phyloP scores from a whole-genome alignment of 2,888 invertebrate species.

The Pachydiplax longipennis region DNA sequence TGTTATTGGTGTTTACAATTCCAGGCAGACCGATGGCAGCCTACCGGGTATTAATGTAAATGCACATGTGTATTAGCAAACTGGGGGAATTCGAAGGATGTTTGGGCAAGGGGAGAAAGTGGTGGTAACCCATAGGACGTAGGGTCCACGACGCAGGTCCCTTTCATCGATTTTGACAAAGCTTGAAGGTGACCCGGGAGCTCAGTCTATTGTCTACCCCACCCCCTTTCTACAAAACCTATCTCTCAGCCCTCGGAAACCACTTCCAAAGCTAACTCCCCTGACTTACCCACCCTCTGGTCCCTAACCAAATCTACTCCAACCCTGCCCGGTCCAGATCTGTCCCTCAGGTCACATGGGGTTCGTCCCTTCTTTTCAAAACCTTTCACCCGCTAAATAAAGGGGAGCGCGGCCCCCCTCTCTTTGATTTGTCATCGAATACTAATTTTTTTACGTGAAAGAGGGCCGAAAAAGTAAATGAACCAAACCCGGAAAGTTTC shows the following conservation, averaged over 20 bases:
- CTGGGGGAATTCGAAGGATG: not conserved
- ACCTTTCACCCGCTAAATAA: not conserved
- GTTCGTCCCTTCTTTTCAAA: not conserved
- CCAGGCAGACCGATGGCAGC: too few species aligned
- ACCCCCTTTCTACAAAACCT: not conserved
- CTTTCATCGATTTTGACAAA: slow-evolving; percentile 22
- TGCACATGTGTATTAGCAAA: not conserved
- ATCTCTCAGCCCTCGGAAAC: not conserved
- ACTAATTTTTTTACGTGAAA: not conserved
- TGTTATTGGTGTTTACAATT: too few species aligned
- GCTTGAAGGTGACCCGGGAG: slow-evolving; percentile 27
- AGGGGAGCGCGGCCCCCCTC: not conserved
- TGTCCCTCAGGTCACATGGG: not conserved
- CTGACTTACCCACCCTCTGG: not conserved
- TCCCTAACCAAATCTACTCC: not conserved
- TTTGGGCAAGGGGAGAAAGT: not conserved
- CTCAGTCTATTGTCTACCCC: not conserved
- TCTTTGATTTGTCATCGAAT: not conserved
- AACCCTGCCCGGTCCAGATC: not conserved
- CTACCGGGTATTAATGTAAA: not conserved
- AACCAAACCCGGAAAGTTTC: not conserved
- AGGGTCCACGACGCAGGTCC: not conserved
- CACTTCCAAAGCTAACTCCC: not conserved
- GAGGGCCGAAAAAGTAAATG: not conserved
- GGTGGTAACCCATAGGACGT: not conserved